A percentile compares a stretch with the other conserved stretches of the same genome.
These are phyloP conservation scores for Struthidea cinerea DNA, from an alignment of 2,113 vertebrate genomes.

Conservation along the genomic window DNA sequence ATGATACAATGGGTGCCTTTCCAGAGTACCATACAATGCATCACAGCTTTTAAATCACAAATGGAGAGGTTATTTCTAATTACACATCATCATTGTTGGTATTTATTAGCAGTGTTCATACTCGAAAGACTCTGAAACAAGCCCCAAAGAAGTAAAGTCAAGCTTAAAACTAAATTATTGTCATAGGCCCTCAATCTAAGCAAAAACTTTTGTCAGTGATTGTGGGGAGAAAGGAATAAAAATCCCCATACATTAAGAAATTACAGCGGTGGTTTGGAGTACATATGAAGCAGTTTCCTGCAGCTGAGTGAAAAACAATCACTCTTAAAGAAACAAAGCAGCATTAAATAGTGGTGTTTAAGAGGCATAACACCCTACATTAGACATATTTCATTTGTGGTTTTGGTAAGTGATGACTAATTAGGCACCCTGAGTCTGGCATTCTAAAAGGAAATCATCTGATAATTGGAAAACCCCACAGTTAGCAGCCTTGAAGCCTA, in stretches of 20 bases:
- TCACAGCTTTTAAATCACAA: not conserved
- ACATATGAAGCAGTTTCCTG: not conserved
- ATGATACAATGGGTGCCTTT: not conserved
- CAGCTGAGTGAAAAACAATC: not conserved
- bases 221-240: not conserved
- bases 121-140: not conserved
- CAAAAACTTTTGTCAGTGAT: not conserved
- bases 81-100: not conserved
- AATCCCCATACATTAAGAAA: not conserved
- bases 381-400: not conserved
- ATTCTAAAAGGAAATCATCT: not conserved
- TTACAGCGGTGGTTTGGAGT: conserved; percentile 18
- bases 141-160: not conserved
- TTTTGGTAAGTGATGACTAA: not conserved
- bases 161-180: not conserved
- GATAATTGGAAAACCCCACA: not conserved
- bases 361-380: not conserved
- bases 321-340: not conserved
- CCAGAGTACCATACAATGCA: not conserved
- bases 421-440: not conserved
- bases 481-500: not conserved
- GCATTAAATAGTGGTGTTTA: not conserved
- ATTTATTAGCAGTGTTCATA: not conserved
- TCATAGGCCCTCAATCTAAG: not conserved
- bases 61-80: not conserved